These are phyloP conservation scores for Callospermophilus lateralis DNA, from an alignment of 2,113 vertebrate genomes.

Conservation along the genomic window DNA sequence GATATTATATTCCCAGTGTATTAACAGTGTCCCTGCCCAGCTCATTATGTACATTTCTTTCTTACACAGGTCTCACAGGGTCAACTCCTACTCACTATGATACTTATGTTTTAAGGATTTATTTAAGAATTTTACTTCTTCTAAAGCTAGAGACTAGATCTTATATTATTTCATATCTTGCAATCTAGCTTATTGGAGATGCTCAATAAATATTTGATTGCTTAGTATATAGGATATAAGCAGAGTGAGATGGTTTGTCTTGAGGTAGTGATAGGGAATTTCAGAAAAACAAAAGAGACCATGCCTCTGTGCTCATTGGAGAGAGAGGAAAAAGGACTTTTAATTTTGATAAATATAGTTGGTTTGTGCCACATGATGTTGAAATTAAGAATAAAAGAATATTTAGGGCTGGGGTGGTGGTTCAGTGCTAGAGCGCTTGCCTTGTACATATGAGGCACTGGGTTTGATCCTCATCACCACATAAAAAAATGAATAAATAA, in stretches of 20 bases:
- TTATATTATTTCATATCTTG: neutral
- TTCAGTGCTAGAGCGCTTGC: too few species aligned
- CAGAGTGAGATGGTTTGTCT: neutral
- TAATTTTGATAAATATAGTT: neutral
- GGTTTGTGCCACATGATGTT: neutral
- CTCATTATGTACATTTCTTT: neutral
- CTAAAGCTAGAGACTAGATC: neutral
- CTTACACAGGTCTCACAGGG: neutral
- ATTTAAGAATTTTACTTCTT: neutral
- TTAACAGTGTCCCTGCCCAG: neutral
- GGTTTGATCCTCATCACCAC: too few species aligned
- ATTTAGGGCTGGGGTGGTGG: neutral
- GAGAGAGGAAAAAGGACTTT: neutral
- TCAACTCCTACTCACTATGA: neutral
- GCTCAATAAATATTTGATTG: neutral
- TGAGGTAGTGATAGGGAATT: neutral
- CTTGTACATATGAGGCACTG: too few species aligned
- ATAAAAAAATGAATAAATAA: too few species aligned
- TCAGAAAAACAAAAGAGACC: neutral
- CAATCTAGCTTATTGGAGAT: neutral
- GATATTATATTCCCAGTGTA: neutral
- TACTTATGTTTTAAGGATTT: neutral
- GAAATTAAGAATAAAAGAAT: neutral
- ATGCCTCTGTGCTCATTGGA: neutral
- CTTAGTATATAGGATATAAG: neutral